Conservation (phyloP, 2,888 invertebrate species). For the Heliconius sara region DNA sequence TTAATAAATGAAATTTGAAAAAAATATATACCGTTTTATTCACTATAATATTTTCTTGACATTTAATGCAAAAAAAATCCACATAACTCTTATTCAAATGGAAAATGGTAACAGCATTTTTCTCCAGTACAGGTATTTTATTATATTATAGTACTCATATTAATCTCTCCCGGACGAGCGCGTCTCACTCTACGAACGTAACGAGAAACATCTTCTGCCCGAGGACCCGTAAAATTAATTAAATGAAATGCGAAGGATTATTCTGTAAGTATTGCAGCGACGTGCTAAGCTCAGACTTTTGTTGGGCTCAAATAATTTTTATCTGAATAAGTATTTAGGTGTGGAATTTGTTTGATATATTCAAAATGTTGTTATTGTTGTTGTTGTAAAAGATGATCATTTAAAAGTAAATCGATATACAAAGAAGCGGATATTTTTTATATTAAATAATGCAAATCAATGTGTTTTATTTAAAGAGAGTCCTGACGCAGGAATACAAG, state of each 20-base stretch:
- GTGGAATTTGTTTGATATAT: not conserved
- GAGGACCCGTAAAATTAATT: slow-evolving; percentile 67
- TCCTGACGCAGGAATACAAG: not conserved
- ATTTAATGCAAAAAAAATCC: not conserved
- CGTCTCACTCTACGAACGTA: slow-evolving; percentile 42
- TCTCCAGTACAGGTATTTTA: slow-evolving; percentile 22
- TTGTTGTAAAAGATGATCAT: too few relatives aligned
- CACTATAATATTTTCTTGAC: not conserved
- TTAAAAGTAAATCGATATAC: too few relatives aligned
- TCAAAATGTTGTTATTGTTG: not conserved
- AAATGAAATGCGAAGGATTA: slow-evolving; percentile 64
- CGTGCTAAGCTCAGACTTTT: slow-evolving; percentile 48
- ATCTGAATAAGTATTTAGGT: slow-evolving; percentile 12
- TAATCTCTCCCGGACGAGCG: slow-evolving; percentile 30
- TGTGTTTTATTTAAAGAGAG: not conserved
- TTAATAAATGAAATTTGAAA: not conserved
- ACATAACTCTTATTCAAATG: slow-evolving; percentile 19
- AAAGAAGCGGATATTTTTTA: too few relatives aligned
- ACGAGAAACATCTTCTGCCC: slow-evolving; percentile 56
- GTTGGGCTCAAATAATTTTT: slow-evolving; percentile 43
- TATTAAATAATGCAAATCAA: too few relatives aligned
- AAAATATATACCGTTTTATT: not conserved
- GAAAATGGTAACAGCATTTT: slow-evolving; percentile 8
- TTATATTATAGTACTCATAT: slow-evolving; percentile 27
- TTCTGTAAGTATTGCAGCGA: slow-evolving; percentile 56